phyloP scores from a whole-genome alignment of 2,888 invertebrate genomes.

The Melitaea athalia region DNA sequence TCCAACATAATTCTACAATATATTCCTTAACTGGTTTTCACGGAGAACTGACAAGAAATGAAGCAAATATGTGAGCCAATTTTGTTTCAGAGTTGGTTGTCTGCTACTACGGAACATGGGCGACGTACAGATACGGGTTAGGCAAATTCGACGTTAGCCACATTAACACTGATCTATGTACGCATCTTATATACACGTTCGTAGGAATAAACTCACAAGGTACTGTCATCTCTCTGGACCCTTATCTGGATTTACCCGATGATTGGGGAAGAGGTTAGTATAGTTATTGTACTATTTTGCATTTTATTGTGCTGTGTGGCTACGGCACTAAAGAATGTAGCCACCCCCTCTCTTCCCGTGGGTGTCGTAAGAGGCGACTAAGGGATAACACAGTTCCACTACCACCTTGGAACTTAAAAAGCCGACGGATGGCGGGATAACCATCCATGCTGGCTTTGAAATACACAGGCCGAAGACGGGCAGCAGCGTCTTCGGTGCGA shows the following conservation, averaged over 20 bases:
- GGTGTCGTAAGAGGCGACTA: too few relatives aligned
- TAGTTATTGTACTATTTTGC: background rate
- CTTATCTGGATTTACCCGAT: constrained; percentile 84
- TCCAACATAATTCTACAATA: too few relatives aligned
- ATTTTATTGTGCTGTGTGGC: too few relatives aligned
- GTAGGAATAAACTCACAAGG: constrained; percentile 83
- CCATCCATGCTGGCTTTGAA: too few relatives aligned
- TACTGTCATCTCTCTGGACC: constrained; percentile 80
- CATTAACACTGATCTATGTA: constrained; percentile 87
- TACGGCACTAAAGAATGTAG: too few relatives aligned
- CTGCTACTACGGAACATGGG: constrained; percentile 91
- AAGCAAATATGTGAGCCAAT: background rate
- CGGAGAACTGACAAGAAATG: background rate
- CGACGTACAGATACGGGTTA: constrained; percentile 84
- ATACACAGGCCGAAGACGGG: too few relatives aligned
- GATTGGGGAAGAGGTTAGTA: constrained; percentile 76
- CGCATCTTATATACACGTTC: constrained; percentile 89
- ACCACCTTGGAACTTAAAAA: too few relatives aligned
- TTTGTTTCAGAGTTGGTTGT: constrained; percentile 82
- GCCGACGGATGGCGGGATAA: too few relatives aligned
- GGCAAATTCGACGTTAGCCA: constrained; percentile 86
- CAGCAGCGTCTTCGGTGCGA: too few relatives aligned
- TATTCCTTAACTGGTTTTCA: too few relatives aligned
- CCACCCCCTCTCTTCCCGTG: too few relatives aligned
- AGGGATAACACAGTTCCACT: too few relatives aligned